Conservation (phyloP, 35 echinoderm and acorn worm genomes). For the Eucidaris tribuloides region DNA sequence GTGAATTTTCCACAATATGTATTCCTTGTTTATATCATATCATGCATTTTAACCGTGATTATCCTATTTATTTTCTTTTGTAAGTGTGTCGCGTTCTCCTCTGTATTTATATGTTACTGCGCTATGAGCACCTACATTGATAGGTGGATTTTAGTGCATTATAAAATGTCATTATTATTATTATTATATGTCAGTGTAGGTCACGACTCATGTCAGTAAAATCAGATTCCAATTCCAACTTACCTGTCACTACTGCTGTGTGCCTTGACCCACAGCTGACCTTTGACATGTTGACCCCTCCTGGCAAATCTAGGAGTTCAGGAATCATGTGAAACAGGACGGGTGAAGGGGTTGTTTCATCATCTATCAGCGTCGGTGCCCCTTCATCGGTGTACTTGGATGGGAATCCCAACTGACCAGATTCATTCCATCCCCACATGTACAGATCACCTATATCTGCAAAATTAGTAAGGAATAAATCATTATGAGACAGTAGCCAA, state of each 20-base stretch:
- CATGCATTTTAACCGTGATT: too few relatives aligned
- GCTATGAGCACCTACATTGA: too few relatives aligned
- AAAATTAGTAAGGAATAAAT: not conserved
- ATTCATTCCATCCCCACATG: slow-evolving; percentile 97
- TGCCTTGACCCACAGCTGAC: slow-evolving; percentile 96
- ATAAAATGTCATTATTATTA: too few relatives aligned
- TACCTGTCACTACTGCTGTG: slow-evolving; percentile 71
- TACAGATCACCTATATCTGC: slow-evolving; percentile 85
- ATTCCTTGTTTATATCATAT: too few relatives aligned
- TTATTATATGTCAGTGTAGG: not conserved
- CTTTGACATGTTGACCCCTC: slow-evolving; percentile 24
- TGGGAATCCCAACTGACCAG: slow-evolving; percentile 82
- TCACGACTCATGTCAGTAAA: not conserved
- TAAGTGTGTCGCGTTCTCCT: too few relatives aligned
- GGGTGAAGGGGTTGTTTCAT: not conserved
- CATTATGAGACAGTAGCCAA: not conserved
- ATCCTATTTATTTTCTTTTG: too few relatives aligned
- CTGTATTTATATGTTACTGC: too few relatives aligned
- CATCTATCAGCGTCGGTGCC: not conserved
- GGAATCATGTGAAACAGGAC: slow-evolving; percentile 40
- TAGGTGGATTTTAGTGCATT: too few relatives aligned
- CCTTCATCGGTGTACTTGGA: not conserved
- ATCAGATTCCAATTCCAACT: slow-evolving; percentile 15
- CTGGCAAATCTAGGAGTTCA: slow-evolving; percentile 11
- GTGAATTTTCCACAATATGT: too few relatives aligned